A percentile compares a stretch with the other conserved stretches of the same genome.
Evolutionary conservation across 1,140 invertebrate genomes (phyloP).

Genomic region (Thaumatotibia leucotreta): DNA sequence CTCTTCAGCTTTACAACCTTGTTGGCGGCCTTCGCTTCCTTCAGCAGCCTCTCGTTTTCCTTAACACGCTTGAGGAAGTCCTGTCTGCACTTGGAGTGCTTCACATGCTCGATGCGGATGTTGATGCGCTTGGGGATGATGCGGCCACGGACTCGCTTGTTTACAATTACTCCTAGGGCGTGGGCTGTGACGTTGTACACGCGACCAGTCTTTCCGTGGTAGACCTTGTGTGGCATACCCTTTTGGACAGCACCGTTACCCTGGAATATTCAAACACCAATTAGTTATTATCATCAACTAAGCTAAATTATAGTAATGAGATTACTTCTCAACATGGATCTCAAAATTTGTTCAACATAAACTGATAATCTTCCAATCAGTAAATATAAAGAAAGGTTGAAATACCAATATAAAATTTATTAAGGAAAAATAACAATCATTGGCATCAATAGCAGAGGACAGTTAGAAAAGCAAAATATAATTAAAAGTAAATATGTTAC

Average conservation of each 20-base stretch:
- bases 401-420: too few relatives aligned
- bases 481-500: too few relatives aligned
- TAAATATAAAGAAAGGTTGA: too few relatives aligned
- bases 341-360: too few relatives aligned
- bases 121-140: conserved; percentile 98
- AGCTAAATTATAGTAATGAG: too few relatives aligned
- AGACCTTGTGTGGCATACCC: conserved; percentile 99
- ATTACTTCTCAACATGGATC: too few relatives aligned
- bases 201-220: conserved; percentile 98
- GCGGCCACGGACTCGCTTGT: conserved; percentile 95
- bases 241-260: conserved; percentile 99
- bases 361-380: too few relatives aligned
- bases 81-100: conserved; percentile 96
- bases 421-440: too few relatives aligned
- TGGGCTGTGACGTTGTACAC: conserved; percentile 99
- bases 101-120: conserved; percentile 97
- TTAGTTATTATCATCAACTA: not conserved
- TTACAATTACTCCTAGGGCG: conserved; percentile 99
- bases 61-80: conserved; percentile 97
- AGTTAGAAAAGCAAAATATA: too few relatives aligned
- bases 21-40: conserved; percentile 89
- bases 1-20: conserved; percentile 86
- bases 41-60: conserved; percentile 89
- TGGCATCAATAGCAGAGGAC: too few relatives aligned
- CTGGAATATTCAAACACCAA: conserved; percentile 64